These are phyloP conservation scores for Aquatica leii DNA, from an alignment of 2,888 invertebrate genomes.

Conservation along the genomic window DNA sequence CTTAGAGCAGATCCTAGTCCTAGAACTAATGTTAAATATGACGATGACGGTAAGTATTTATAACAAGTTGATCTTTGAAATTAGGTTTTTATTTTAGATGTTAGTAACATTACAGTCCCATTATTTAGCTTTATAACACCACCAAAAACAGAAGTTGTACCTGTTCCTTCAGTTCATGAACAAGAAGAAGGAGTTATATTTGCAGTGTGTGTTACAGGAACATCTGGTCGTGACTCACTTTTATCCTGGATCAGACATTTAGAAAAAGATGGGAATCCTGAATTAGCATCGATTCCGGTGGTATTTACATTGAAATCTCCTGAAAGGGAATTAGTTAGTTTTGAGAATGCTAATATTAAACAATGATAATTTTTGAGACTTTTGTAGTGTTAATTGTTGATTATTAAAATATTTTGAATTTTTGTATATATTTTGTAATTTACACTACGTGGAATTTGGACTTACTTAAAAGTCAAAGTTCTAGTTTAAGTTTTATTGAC, in stretches of 20 bases:
- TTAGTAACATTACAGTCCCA: conserved; percentile 72
- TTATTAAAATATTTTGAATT: no score
- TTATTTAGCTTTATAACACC: conserved; percentile 61
- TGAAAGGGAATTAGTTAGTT: conserved; percentile 56
- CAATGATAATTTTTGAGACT: no score
- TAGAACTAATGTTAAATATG: conserved; percentile 61
- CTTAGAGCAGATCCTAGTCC: conserved; percentile 75
- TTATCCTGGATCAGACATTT: conserved; percentile 90
- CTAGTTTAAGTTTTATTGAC: no score
- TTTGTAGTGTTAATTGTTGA: no score
- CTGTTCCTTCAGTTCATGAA: conserved; percentile 80
- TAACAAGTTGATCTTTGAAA: not conserved
- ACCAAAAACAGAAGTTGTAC: conserved; percentile 57
- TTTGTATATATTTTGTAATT: no score
- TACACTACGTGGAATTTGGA: no score
- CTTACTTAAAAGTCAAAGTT: no score
- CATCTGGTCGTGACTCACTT: conserved; percentile 88
- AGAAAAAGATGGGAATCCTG: conserved; percentile 78
- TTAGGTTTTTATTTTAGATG: conserved; percentile 66
- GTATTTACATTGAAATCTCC: conserved; percentile 82
- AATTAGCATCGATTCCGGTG: conserved; percentile 78
- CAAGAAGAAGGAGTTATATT: conserved; percentile 92
- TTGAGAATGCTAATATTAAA: no score
- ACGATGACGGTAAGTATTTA: conserved; percentile 73
- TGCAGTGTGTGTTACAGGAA: conserved; percentile 90